phyloP scores from a whole-genome alignment of 2,113 vertebrate genomes.

The Labrus mixtus region DNA sequence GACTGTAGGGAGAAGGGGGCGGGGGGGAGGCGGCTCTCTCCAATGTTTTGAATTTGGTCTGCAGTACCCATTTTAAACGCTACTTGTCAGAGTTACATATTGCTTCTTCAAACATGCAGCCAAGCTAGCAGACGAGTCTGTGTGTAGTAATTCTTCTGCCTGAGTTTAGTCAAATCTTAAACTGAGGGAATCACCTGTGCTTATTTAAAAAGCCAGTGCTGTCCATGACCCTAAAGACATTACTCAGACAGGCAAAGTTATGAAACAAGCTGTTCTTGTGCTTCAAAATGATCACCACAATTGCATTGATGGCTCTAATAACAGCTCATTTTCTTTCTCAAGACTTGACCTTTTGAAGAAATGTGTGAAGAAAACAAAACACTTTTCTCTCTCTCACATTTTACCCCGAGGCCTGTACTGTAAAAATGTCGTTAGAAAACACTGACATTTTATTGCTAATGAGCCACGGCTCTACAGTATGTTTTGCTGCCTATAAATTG shows the following conservation, averaged over 20 bases:
- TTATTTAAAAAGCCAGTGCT: neutral
- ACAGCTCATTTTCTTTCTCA: neutral
- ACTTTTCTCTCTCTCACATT: neutral
- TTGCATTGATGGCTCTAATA: neutral
- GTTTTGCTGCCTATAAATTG: neutral
- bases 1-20: too few relatives aligned
- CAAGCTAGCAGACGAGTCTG: too few relatives aligned
- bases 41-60: too few relatives aligned
- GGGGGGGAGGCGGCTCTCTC: too few relatives aligned
- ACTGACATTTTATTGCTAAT: conserved; percentile 11
- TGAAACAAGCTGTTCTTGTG: neutral
- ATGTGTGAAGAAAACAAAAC: conserved; percentile 4
- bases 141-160: too few relatives aligned
- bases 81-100: too few relatives aligned
- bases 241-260: neutral
- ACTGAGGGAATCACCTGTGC: neutral
- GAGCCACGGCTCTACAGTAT: neutral
- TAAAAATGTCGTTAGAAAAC: conserved; percentile 1
- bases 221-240: neutral
- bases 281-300: too few relatives aligned
- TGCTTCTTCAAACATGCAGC: too few relatives aligned
- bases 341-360: conserved; percentile 25
- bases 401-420: neutral
- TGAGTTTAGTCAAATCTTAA: too few relatives aligned
- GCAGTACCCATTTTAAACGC: too few relatives aligned